phyloP scores from a whole-genome alignment of 2,113 vertebrate genomes.

The Tragelaphus scriptus region DNA sequence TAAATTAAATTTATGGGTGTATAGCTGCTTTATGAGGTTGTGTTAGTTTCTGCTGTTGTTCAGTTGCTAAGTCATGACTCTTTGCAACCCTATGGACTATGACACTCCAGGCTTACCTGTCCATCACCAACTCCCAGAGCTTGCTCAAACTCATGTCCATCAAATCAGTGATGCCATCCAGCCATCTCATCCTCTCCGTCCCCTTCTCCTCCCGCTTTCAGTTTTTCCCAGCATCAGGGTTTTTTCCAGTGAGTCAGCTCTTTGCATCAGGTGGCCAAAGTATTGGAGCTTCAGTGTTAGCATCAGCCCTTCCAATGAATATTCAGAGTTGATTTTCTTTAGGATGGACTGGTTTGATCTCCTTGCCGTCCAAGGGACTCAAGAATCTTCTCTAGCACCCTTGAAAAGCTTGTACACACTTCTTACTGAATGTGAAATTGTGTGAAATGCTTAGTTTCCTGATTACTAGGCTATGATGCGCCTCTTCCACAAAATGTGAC shows the following conservation, averaged over 20 bases:
- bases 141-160: rapidly evolving
- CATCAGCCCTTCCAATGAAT: background rate
- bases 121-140: background rate
- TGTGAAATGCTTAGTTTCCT: background rate
- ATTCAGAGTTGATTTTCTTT: background rate
- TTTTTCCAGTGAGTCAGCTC: background rate
- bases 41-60: background rate
- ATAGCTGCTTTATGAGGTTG: rapidly evolving
- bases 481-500: background rate
- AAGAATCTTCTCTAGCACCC: background rate
- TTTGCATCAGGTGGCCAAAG: background rate
- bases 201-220: background rate
- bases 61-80: background rate
- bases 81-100: background rate
- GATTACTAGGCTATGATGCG: background rate
- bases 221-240: background rate
- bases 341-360: background rate
- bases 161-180: background rate
- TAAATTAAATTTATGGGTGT: rapidly evolving
- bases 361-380: background rate
- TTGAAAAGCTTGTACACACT: background rate
- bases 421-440: background rate
- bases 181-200: rapidly evolving
- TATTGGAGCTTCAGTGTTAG: rapidly evolving
- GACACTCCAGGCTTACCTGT: background rate